A percentile compares a stretch with the other conserved stretches of the same genome.
phyloP scores from a whole-genome alignment of 2,113 vertebrate genomes.

The Salvelinus sp. region DNA sequence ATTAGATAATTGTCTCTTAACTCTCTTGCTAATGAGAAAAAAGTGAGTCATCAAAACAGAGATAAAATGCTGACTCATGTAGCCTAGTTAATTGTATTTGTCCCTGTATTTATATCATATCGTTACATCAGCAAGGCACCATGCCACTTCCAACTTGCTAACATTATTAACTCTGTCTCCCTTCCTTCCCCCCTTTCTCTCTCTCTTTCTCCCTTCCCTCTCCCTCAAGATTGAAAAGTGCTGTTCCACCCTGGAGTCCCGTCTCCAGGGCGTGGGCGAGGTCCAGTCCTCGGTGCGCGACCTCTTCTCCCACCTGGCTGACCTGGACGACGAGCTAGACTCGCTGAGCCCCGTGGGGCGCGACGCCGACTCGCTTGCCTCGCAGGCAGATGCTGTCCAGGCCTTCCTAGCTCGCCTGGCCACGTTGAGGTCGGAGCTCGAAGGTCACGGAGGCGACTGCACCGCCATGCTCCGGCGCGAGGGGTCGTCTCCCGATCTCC shows the following conservation, averaged over 20 bases:
- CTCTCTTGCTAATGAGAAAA: slow-evolving; percentile 1
- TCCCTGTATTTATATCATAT: not conserved
- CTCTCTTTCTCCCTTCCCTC: not conserved
- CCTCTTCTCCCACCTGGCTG: slow-evolving; percentile 90
- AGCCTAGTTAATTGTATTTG: not conserved
- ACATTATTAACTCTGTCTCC: no score
- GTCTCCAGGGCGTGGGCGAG: slow-evolving; percentile 91
- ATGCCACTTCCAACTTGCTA: not conserved
- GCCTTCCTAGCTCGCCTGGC: slow-evolving; percentile 83
- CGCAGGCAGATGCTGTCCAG: slow-evolving; percentile 86
- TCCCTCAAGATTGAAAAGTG: slow-evolving; percentile 73
- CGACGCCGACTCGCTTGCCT: slow-evolving; percentile 89
- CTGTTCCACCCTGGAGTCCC: slow-evolving; percentile 84
- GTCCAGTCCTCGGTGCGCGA: slow-evolving; percentile 88
- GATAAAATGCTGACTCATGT: not conserved
- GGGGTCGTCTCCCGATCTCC: slow-evolving; percentile 87
- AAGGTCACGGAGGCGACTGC: slow-evolving; percentile 82
- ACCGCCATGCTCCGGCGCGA: slow-evolving; percentile 87
- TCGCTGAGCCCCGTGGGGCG: slow-evolving; percentile 87
- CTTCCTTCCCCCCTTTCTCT: no score
- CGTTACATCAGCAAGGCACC: not conserved
- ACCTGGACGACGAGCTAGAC: slow-evolving; percentile 94
- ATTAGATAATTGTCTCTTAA: no score
- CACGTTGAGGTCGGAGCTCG: slow-evolving; percentile 79
- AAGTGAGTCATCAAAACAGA: slow-evolving; percentile 7